Evolutionary conservation across 2,797 vertebrate genomes (phyloP).

Genomic region (Lophotriccus pileatus): DNA sequence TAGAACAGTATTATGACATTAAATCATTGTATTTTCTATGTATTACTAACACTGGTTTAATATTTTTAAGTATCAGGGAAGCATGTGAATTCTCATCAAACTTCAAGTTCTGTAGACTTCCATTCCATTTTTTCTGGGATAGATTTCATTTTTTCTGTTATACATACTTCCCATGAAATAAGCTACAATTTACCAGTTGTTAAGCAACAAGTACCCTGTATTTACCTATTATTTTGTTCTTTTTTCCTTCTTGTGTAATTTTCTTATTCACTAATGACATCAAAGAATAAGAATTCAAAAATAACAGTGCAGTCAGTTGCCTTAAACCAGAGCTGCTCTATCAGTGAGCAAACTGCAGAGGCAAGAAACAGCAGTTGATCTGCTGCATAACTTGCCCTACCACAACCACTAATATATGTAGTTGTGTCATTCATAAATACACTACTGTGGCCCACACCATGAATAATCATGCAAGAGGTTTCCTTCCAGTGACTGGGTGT

Average conservation of each 20-base stretch:
- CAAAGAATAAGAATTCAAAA: neutral
- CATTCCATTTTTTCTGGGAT: neutral
- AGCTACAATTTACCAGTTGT: neutral
- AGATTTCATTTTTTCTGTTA: neutral
- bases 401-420: neutral
- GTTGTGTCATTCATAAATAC: fast-evolving
- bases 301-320: neutral
- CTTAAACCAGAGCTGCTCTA: neutral
- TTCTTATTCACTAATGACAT: neutral
- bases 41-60: neutral
- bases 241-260: neutral
- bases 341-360: neutral
- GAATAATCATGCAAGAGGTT: neutral
- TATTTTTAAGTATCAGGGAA: neutral
- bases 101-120: neutral
- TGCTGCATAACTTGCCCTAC: neutral
- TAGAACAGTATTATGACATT: neutral
- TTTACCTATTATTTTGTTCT: neutral
- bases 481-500: neutral
- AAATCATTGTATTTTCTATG: neutral
- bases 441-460: too few relatives aligned
- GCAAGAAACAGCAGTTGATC: neutral
- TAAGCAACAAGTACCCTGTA: neutral
- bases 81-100: neutral
- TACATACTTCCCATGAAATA: neutral